A percentile compares a stretch with the other conserved stretches of the same genome.
These are phyloP conservation scores for Strigamia transsilvanica DNA, from an alignment of 2,888 invertebrate species.

Conservation along the genomic window DNA sequence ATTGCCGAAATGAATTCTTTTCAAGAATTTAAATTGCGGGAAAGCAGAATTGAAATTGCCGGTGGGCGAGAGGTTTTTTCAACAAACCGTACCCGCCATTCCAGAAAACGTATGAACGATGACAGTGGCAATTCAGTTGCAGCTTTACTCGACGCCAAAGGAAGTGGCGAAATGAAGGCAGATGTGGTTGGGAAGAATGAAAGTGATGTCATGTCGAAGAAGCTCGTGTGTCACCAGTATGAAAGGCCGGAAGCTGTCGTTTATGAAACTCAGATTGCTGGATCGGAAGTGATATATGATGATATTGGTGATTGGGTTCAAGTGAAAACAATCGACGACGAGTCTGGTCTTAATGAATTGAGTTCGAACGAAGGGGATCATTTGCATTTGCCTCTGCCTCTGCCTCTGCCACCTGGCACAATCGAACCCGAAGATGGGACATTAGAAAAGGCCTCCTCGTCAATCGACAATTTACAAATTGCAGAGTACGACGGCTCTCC, in stretches of 20 bases:
- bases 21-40: constrained; percentile 56
- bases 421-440: not conserved
- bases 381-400: constrained; percentile 28
- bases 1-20: constrained; percentile 50
- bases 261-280: constrained; percentile 72
- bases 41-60: constrained; percentile 66
- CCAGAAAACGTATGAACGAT: constrained; percentile 71
- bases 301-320: constrained; percentile 75
- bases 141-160: constrained; percentile 56
- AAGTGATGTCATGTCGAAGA: not conserved
- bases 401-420: not conserved
- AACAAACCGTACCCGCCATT: constrained; percentile 80
- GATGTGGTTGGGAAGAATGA: not conserved
- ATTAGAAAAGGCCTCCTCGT: constrained; percentile 56
- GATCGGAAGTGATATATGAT: constrained; percentile 81
- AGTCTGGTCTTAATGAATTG: constrained; percentile 54
- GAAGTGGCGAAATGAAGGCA: constrained; percentile 57
- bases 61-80: constrained; percentile 86
- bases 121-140: constrained; percentile 59
- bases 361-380: constrained; percentile 55
- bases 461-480: constrained; percentile 86
- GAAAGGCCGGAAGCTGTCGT: not conserved
- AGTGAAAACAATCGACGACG: constrained; percentile 15
- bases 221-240: not conserved
- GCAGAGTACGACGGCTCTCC: constrained; percentile 93